Evolutionary conservation across 2,113 vertebrate genomes (phyloP).

Genomic region (Cephalopholis sonnerati): DNA sequence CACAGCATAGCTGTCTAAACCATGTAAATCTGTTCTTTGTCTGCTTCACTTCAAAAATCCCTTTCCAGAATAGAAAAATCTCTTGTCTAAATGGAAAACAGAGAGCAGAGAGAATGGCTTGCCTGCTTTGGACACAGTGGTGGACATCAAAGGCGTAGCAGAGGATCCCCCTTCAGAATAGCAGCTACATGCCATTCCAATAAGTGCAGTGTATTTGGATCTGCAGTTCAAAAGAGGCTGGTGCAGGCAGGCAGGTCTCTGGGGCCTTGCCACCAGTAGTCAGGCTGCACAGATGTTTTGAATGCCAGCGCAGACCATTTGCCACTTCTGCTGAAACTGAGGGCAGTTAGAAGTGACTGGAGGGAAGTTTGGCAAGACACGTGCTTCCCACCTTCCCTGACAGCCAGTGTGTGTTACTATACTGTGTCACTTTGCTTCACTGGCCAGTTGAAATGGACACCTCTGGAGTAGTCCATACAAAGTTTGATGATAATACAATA

Average conservation of each 20-base stretch:
- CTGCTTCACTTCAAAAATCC: constrained; percentile 73
- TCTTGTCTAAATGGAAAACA: constrained; percentile 76
- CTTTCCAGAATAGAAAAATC: constrained; percentile 61
- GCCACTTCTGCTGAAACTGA: constrained; percentile 69
- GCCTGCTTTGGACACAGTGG: constrained; percentile 79
- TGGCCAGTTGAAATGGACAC: background rate
- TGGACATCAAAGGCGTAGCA: constrained; percentile 78
- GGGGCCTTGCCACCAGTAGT: constrained; percentile 73
- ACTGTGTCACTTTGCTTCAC: background rate
- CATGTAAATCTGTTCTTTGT: constrained; percentile 70
- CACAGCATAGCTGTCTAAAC: constrained; percentile 66
- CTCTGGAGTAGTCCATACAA: background rate
- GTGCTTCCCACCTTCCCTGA: constrained; percentile 62
- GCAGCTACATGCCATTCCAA: constrained; percentile 84
- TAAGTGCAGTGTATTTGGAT: constrained; percentile 79
- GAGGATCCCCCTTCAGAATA: constrained; percentile 81
- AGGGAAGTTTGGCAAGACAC: constrained; percentile 56
- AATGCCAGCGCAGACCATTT: constrained; percentile 75
- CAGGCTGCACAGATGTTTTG: constrained; percentile 81
- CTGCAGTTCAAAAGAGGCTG: constrained; percentile 82
- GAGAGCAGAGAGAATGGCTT: constrained; percentile 61
- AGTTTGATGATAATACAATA: background rate
- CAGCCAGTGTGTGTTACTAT: constrained; percentile 15
- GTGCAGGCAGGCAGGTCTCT: constrained; percentile 73
- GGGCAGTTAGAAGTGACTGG: constrained; percentile 59